Conservation (phyloP, 64 coral and sea anemone genomes). For the Anthopleura sola region DNA sequence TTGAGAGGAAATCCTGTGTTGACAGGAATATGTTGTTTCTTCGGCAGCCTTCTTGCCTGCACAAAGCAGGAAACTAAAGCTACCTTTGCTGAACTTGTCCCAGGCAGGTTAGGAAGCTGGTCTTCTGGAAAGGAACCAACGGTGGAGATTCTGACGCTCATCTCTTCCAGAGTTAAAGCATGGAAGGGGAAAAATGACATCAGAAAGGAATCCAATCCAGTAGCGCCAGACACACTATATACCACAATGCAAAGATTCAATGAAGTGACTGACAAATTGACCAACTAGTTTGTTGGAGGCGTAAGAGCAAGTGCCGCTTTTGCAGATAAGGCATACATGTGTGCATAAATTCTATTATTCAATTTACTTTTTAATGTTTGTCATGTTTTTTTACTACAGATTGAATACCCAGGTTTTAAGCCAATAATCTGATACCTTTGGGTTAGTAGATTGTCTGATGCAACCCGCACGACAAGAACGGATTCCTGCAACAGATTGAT, state of each 20-base stretch:
- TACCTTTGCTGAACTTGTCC: background rate
- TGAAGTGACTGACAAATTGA: slow-evolving; percentile 14
- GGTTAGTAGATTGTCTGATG: too few species aligned
- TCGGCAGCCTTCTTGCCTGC: background rate
- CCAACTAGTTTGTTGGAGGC: slow-evolving; percentile 6
- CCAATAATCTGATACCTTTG: too few species aligned
- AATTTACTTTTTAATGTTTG: too few species aligned
- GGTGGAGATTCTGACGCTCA: background rate
- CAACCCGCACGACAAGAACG: too few species aligned
- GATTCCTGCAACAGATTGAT: too few species aligned
- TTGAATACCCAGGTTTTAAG: too few species aligned
- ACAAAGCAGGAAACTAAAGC: background rate
- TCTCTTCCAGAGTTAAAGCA: slow-evolving; percentile 24
- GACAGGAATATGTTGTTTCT: slow-evolving; percentile 15
- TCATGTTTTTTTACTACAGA: too few species aligned
- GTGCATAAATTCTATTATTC: too few species aligned
- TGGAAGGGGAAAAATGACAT: background rate
- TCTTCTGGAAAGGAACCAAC: background rate
- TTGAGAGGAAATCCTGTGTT: slow-evolving; percentile 18
- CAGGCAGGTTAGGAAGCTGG: slow-evolving; percentile 12
- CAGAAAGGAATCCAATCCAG: background rate
- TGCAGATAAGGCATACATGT: background rate
- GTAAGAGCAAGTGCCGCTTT: background rate
- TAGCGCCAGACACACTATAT: background rate
- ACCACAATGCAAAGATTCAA: background rate